Conservation (phyloP, 2,797 vertebrate species). For the Mormyrus hasselquistii region DNA sequence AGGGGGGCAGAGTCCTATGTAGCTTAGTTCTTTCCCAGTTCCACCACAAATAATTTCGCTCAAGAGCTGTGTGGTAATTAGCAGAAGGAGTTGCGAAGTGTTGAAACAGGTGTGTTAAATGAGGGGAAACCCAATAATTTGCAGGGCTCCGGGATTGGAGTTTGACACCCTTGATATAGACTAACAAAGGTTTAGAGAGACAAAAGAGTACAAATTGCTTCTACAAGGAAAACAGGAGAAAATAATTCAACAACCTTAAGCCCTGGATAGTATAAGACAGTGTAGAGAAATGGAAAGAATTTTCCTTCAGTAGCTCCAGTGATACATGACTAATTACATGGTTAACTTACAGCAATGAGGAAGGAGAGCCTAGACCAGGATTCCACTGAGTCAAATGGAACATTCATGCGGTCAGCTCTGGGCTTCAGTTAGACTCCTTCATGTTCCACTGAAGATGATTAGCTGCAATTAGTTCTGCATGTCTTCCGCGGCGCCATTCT, state of each 20-base stretch:
- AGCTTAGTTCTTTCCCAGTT: neutral
- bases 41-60: neutral
- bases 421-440: constrained; percentile 19
- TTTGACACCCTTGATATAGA: neutral
- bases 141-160: neutral
- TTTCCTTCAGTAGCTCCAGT: neutral
- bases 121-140: neutral
- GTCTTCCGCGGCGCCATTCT: constrained; percentile 4
- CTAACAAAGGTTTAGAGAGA: neutral
- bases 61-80: neutral
- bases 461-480: constrained; percentile 16
- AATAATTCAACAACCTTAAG: neutral
- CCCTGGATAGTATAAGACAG: neutral
- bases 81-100: neutral
- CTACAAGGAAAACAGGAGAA: neutral
- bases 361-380: constrained; percentile 12
- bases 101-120: neutral
- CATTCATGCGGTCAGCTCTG: constrained; percentile 16
- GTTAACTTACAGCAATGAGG: constrained; percentile 20
- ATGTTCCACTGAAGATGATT: constrained; percentile 17
- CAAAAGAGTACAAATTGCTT: neutral
- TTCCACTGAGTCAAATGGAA: constrained; percentile 14
- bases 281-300: neutral
- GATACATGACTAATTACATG: constrained; percentile 26
- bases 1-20: neutral